phyloP scores from a whole-genome alignment of 2,113 vertebrate genomes.

The Dicerorhinus sumatrensis region DNA sequence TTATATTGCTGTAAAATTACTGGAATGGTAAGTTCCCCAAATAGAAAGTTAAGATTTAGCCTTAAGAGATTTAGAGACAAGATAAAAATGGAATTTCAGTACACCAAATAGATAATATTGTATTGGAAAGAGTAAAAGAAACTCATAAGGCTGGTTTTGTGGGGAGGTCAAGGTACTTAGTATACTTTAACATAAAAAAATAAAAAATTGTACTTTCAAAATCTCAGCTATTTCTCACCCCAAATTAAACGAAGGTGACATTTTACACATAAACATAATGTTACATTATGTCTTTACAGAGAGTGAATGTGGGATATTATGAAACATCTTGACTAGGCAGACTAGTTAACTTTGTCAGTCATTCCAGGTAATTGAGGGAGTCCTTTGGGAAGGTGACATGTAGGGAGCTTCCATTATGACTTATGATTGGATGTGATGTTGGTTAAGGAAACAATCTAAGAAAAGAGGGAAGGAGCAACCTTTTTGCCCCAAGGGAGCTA shows the following conservation, averaged over 20 bases:
- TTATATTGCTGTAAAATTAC: slow-evolving; percentile 26
- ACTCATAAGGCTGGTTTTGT: not conserved
- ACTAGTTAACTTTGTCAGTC: not conserved
- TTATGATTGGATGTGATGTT: not conserved
- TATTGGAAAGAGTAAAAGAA: not conserved
- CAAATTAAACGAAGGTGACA: not conserved
- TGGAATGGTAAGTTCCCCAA: slow-evolving; percentile 11
- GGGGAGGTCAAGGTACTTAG: not conserved
- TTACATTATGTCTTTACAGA: not conserved
- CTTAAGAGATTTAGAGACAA: not conserved
- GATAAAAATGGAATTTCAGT: not conserved
- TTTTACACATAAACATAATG: not conserved
- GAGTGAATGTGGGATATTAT: not conserved
- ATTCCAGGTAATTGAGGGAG: not conserved
- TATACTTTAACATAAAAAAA: not conserved
- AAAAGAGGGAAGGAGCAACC: not conserved
- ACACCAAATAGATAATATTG: not conserved
- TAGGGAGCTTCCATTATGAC: not conserved
- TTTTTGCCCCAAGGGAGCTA: not conserved
- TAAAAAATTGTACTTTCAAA: not conserved
- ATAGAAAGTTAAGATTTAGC: not conserved
- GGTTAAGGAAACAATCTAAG: not conserved
- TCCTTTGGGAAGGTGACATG: not conserved
- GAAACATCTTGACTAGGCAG: not conserved
- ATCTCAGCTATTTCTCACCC: not conserved